Evolutionary conservation across 2,888 invertebrate species (phyloP), one percentile per base, ranked within the genome.

Genomic region (Himalopsyche japonica): DNA sequence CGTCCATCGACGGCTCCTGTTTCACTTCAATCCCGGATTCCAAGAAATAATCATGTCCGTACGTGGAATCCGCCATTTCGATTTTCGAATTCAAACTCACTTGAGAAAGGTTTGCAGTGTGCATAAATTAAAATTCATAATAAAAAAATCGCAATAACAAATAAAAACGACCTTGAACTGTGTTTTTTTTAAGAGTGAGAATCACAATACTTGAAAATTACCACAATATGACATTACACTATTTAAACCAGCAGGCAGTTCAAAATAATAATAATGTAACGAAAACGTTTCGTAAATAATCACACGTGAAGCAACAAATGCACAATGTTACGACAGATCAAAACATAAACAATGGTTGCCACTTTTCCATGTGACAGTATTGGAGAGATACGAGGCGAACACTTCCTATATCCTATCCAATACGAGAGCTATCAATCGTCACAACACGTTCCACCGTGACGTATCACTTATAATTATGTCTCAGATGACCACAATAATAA

Each of bases 21-120:
- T 95, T 95, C 87, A 94, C 93, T 88, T 93, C 92, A 87, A 94
- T 91, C 88, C 93, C 93, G 88, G 93, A 91, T 88, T 94, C 94
- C 88, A 94, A 89, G 90, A 93, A 94, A 90, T 94, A 94, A 89
- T 94, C 94, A 89, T 93, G 92, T 88, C 93, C 92, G 91, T 93
- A 94, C 91, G 92, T 91, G 91, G 93, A 92, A 91, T 94, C 94
- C 88, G 93, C 93, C 94, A 94, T 94, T 76, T 84, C 64, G 20
- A 34, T 20, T 32, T 12, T n/a, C 30, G 18, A 18, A 43, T 80
- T 49, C 48, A 76, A 30, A 34, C 6, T 76, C 76, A 32, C 76
- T 20, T 76, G 20, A 10, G 57, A 57, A 57, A 20, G 20, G 24
- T 57, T 57, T 57, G 20, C 57, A 57, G 3, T 57, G 20, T 48